Evolutionary conservation across 2,888 invertebrate species (phyloP).

Genomic region (Epsilonema sp.): DNA sequence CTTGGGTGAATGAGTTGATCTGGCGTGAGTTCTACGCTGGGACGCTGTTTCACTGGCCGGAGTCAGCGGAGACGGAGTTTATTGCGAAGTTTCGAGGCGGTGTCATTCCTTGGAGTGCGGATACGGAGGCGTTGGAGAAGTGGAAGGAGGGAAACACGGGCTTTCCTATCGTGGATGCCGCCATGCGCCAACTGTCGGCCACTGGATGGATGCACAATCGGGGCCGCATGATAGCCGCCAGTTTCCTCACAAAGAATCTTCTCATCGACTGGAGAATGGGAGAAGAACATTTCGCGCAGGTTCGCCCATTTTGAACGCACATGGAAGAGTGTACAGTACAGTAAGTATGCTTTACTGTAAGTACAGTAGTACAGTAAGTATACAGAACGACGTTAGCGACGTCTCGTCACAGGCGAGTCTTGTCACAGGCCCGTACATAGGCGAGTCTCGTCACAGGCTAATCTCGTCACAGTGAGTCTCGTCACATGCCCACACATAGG

Average conservation of each 20-base stretch:
- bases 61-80: constrained; percentile 1
- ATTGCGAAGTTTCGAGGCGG: neutral
- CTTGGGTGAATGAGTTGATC: constrained; percentile 5
- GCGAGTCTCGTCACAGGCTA: too few relatives aligned
- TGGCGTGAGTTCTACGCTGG: constrained; percentile 9
- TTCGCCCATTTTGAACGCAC: too few relatives aligned
- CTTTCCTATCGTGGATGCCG: constrained; percentile 33
- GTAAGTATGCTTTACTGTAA: too few relatives aligned
- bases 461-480: too few relatives aligned
- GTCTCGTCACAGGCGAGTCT: too few relatives aligned
- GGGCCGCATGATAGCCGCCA: constrained; percentile 32
- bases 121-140: constrained; percentile 3
- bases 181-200: constrained; percentile 30
- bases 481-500: too few relatives aligned
- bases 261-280: constrained; percentile 32
- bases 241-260: constrained; percentile 31
- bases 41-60: constrained; percentile 4
- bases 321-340: too few relatives aligned
- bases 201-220: constrained; percentile 33
- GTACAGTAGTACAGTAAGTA: too few relatives aligned
- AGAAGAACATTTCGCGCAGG: too few relatives aligned
- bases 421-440: too few relatives aligned
- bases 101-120: constrained; percentile 3
- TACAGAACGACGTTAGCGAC: too few relatives aligned
- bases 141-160: constrained; percentile 29